A percentile compares a stretch with the other conserved stretches of the same genome.
phyloP scores from a whole-genome alignment of 1,140 invertebrate species.

The Anoplolepis gracilipes region DNA sequence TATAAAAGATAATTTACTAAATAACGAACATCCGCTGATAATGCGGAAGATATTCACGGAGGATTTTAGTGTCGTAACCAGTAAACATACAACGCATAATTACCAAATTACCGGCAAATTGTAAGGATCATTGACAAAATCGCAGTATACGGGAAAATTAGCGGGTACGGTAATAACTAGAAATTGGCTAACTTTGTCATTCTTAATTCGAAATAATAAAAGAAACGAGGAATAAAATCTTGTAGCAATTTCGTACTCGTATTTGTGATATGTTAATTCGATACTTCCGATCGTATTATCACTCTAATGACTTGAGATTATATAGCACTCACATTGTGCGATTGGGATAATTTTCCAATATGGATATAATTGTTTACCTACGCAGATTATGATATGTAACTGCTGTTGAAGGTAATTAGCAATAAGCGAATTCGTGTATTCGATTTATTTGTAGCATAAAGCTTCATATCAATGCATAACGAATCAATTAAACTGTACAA shows the following conservation, averaged over 20 bases:
- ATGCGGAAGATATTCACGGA: constrained; percentile 22
- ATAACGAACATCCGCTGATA: background rate
- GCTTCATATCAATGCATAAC: background rate
- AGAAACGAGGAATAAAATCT: background rate
- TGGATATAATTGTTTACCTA: constrained; percentile 41
- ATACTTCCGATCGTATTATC: constrained; percentile 39
- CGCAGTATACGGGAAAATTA: background rate
- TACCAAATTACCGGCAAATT: constrained; percentile 37
- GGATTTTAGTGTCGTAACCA: constrained; percentile 34
- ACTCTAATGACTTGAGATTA: constrained; percentile 29
- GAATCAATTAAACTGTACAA: constrained; percentile 32
- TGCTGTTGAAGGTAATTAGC: constrained; percentile 39
- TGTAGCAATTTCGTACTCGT: background rate
- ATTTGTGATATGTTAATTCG: constrained; percentile 23
- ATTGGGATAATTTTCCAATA: constrained; percentile 18
- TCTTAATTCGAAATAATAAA: constrained; percentile 3
- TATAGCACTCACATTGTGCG: background rate
- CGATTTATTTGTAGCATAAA: background rate
- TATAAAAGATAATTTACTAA: background rate
- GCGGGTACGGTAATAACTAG: constrained; percentile 28
- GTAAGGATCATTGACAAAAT: constrained; percentile 23
- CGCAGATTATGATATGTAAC: background rate
- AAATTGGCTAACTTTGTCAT: constrained; percentile 15
- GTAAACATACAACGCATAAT: constrained; percentile 20
- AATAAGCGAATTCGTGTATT: background rate